Percentiles rank a stretch among this genome's conserved stretches.
Conservation (phyloP, 2,797 vertebrate genomes). For the Discoglossus pictus region DNA sequence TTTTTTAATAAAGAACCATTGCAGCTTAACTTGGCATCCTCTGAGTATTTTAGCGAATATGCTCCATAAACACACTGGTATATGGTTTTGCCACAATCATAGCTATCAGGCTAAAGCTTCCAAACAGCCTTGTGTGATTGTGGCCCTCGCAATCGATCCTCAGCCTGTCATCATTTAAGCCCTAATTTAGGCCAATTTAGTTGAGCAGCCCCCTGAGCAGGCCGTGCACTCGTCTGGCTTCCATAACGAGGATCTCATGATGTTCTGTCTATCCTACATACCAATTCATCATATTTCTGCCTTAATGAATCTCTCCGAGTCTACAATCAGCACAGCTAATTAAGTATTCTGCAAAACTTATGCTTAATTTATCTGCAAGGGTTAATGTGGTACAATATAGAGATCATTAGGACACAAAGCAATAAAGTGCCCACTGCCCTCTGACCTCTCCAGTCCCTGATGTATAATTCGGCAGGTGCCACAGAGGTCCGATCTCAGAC, state of each 20-base stretch:
- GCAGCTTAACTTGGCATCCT: too few relatives aligned
- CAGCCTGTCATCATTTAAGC: slow-evolving; percentile 37
- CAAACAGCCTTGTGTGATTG: too few relatives aligned
- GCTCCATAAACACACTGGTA: too few relatives aligned
- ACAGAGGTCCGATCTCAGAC: slow-evolving; percentile 34
- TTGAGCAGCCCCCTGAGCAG: slow-evolving; percentile 41
- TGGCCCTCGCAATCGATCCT: slow-evolving; percentile 26
- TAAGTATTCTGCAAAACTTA: slow-evolving; percentile 42
- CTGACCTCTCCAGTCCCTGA: slow-evolving; percentile 59
- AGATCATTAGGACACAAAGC: slow-evolving; percentile 61
- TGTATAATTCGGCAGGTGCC: slow-evolving; percentile 52
- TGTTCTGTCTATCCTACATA: slow-evolving; percentile 7
- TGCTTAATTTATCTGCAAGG: slow-evolving; percentile 27
- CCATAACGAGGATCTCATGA: slow-evolving; percentile 36
- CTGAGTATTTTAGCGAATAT: too few relatives aligned
- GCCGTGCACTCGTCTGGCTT: not conserved
- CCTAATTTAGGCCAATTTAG: slow-evolving; percentile 42
- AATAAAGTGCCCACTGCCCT: slow-evolving; percentile 69
- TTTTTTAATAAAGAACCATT: too few relatives aligned
- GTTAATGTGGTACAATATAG: slow-evolving; percentile 57
- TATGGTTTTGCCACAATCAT: too few relatives aligned
- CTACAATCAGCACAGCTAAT: slow-evolving; percentile 41
- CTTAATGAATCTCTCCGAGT: slow-evolving; percentile 40
- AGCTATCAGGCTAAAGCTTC: too few relatives aligned
- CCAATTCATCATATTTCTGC: slow-evolving; percentile 42